Evolutionary conservation across 1,140 invertebrate genomes (phyloP).

Genomic region (Glomeris maerens): DNA sequence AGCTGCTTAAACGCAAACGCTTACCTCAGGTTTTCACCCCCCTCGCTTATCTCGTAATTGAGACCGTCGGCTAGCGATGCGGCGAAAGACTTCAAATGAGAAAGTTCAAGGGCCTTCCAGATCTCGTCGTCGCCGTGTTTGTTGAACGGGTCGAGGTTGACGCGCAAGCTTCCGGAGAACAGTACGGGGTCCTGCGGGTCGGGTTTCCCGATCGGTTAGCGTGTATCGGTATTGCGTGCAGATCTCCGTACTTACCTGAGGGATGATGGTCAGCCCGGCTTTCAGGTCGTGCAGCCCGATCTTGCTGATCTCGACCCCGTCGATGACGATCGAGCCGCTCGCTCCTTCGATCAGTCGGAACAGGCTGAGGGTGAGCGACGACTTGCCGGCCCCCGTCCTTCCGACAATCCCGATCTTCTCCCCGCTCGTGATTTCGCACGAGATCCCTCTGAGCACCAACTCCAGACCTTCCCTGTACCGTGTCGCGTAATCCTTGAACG

Average conservation of each 20-base stretch:
- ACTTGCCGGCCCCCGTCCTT: constrained; percentile 71
- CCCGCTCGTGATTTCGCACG: constrained; percentile 50
- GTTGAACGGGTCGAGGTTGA: constrained; percentile 70
- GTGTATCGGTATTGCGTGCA: not conserved
- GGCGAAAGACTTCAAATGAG: constrained; percentile 60
- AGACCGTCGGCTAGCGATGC: constrained; percentile 51
- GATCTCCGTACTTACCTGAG: constrained; percentile 40
- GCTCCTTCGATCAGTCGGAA: constrained; percentile 72
- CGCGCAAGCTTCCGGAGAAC: constrained; percentile 63
- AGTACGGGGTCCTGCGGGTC: constrained; percentile 56
- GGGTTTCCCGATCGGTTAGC: not conserved
- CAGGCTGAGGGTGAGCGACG: constrained; percentile 61
- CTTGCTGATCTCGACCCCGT: constrained; percentile 68
- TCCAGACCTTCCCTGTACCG: constrained; percentile 65
- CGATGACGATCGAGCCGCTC: constrained; percentile 69
- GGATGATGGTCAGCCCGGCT: constrained; percentile 76
- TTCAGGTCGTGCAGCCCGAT: constrained; percentile 80
- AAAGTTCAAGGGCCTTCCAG: constrained; percentile 64
- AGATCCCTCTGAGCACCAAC: constrained; percentile 56
- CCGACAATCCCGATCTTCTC: constrained; percentile 64
- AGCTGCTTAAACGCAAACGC: not conserved
- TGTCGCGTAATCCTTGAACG: constrained; percentile 60
- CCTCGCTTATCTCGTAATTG: constrained; percentile 66
- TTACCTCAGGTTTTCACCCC: constrained; percentile 68
- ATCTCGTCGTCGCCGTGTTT: constrained; percentile 59